Conservation (phyloP, 2,888 invertebrate species). For the Sinodicranocentrus sp. region DNA sequence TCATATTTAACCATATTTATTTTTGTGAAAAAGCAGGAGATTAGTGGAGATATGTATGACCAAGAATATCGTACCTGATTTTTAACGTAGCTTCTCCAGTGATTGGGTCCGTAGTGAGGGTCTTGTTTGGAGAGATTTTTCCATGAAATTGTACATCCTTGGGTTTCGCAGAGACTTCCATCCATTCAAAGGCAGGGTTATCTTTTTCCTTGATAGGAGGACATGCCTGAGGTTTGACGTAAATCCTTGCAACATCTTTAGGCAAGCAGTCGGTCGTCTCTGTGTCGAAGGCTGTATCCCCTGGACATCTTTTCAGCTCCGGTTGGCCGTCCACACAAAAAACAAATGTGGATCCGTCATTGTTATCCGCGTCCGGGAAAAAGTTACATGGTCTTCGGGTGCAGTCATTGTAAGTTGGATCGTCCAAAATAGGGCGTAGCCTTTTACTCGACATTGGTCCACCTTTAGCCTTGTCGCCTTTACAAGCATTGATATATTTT, state of each 20-base stretch:
- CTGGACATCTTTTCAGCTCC: slow-evolving; percentile 47
- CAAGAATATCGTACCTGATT: too few relatives aligned
- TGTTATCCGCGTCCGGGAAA: slow-evolving; percentile 59
- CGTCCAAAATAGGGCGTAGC: background rate
- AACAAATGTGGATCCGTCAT: slow-evolving; percentile 39
- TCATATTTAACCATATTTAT: too few relatives aligned
- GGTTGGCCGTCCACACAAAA: slow-evolving; percentile 30
- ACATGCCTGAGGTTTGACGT: slow-evolving; percentile 39
- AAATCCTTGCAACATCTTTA: slow-evolving; percentile 29
- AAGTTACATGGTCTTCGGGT: slow-evolving; percentile 54
- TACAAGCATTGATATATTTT: slow-evolving; percentile 23
- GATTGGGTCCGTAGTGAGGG: background rate
- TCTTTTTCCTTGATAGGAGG: background rate
- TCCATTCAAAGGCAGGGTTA: slow-evolving; percentile 7
- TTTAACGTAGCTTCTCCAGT: background rate
- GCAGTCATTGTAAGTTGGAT: slow-evolving; percentile 24
- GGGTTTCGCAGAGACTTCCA: background rate
- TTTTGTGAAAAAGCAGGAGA: too few relatives aligned
- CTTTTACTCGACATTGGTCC: background rate
- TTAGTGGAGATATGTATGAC: too few relatives aligned
- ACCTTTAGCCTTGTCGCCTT: background rate
- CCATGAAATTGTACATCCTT: slow-evolving; percentile 12
- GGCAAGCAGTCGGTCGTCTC: slow-evolving; percentile 44
- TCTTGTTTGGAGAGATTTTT: background rate
- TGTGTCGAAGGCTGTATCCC: slow-evolving; percentile 50